Evolutionary conservation across 1,140 invertebrate species (phyloP).

Genomic region (Meloidogyne exigua): DNA sequence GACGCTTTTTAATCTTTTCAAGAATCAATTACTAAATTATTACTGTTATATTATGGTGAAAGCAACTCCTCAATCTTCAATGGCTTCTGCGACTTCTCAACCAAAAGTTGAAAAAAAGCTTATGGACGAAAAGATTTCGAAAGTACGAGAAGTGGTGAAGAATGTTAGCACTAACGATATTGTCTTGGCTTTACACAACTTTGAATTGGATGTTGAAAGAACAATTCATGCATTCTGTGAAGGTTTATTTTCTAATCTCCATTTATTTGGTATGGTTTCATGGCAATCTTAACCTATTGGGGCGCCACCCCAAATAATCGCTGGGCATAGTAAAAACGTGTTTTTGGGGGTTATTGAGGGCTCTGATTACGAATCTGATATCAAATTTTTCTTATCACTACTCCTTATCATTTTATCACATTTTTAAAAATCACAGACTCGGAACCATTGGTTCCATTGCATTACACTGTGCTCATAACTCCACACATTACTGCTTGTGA

Average conservation of each 20-base stretch:
- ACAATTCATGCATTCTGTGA: constrained; percentile 57
- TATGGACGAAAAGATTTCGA: constrained; percentile 55
- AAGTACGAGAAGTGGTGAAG: constrained; percentile 57
- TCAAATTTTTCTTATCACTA: no score
- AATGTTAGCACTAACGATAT: constrained; percentile 59
- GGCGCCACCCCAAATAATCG: no score
- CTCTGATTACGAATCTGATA: no score
- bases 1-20: not conserved
- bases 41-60: not conserved
- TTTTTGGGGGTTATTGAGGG: no score
- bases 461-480: no score
- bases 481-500: no score
- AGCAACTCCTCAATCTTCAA: not conserved
- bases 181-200: constrained; percentile 60
- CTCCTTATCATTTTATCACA: no score
- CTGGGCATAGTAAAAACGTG: no score
- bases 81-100: not conserved
- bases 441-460: no score
- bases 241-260: constrained; percentile 19
- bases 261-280: no score
- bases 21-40: not conserved
- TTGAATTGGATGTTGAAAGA: constrained; percentile 56
- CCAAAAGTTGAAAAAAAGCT: constrained; percentile 52
- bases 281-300: no score
- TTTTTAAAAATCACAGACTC: no score